These are phyloP conservation scores for Zoroaster sp. DNA, from an alignment of 53 echinoderm and acorn worm genomes.

Conservation along the genomic window DNA sequence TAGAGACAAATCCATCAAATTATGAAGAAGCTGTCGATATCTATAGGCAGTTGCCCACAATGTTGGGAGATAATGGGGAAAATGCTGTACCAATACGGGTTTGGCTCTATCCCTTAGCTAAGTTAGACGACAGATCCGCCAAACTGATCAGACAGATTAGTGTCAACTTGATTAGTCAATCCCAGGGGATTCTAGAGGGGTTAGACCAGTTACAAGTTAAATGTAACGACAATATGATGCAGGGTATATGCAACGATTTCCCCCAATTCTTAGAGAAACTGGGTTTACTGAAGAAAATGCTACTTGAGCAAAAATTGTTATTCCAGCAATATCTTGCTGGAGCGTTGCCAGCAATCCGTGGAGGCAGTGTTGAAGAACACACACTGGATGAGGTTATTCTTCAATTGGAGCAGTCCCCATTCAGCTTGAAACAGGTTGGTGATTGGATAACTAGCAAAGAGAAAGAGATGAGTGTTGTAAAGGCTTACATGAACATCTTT, in stretches of 20 bases:
- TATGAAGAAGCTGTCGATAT: conserved; percentile 51
- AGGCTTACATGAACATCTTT: conserved; percentile 6
- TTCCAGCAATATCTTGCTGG: conserved; percentile 22
- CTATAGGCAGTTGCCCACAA: conserved; percentile 44
- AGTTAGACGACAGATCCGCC: conserved; percentile 3
- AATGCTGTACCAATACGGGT: conserved; percentile 52
- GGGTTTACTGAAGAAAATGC: not conserved
- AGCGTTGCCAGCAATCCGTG: conserved; percentile 26
- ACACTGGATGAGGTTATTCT: not conserved
- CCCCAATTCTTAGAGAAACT: conserved; percentile 45
- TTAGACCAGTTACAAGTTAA: conserved; percentile 32
- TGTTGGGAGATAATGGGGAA: conserved; percentile 35
- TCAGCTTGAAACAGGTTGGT: not conserved
- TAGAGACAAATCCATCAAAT: conserved; percentile 3
- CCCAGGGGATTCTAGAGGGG: conserved; percentile 25
- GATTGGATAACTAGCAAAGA: conserved; percentile 34
- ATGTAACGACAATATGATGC: conserved; percentile 43
- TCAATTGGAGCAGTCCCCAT: conserved; percentile 18
- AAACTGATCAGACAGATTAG: conserved; percentile 21
- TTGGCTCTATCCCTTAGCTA: conserved; percentile 53
- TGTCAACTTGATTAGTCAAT: conserved; percentile 32
- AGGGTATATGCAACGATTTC: conserved; percentile 17
- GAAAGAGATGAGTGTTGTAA: conserved; percentile 25
- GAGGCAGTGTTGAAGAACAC: conserved; percentile 34
- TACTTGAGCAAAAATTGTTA: not conserved